Conservation (phyloP, 1,140 invertebrate genomes). For the Chymomyza costata region DNA sequence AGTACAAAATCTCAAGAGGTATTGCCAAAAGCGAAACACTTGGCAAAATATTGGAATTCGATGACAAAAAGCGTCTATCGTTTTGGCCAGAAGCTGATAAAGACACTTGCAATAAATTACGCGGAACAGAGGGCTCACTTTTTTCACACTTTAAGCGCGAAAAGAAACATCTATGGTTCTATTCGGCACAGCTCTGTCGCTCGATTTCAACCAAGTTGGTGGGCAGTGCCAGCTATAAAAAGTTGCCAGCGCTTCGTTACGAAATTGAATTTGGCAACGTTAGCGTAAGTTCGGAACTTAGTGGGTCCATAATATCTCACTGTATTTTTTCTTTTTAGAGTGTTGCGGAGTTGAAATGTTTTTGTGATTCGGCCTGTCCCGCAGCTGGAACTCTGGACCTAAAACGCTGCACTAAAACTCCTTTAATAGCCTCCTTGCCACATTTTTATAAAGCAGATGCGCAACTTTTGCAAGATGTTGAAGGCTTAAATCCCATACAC, state of each 20-base stretch:
- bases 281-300: neutral
- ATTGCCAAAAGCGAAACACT: conserved; percentile 80
- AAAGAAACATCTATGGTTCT: conserved; percentile 78
- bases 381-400: conserved; percentile 82
- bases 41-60: conserved; percentile 79
- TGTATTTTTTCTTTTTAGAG: too few species aligned
- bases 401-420: conserved; percentile 77
- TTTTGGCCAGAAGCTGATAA: conserved; percentile 77
- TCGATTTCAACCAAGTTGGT: conserved; percentile 79
- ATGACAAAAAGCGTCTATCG: conserved; percentile 77
- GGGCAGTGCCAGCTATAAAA: conserved; percentile 78
- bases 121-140: conserved; percentile 84
- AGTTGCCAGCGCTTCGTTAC: conserved; percentile 82
- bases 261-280: conserved; percentile 79
- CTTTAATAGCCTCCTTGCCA: conserved; percentile 78
- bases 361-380: conserved; percentile 82
- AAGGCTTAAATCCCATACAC: conserved; percentile 82
- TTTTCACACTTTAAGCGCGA: conserved; percentile 81
- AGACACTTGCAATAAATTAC: conserved; percentile 80
- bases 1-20: conserved; percentile 80
- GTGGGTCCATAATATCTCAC: neutral
- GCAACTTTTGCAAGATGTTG: conserved; percentile 79
- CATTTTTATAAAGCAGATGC: conserved; percentile 86
- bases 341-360: conserved; percentile 83
- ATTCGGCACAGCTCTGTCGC: conserved; percentile 80